phyloP scores from a whole-genome alignment of 2,797 vertebrate genomes.

The Sebastolobus altivelis region DNA sequence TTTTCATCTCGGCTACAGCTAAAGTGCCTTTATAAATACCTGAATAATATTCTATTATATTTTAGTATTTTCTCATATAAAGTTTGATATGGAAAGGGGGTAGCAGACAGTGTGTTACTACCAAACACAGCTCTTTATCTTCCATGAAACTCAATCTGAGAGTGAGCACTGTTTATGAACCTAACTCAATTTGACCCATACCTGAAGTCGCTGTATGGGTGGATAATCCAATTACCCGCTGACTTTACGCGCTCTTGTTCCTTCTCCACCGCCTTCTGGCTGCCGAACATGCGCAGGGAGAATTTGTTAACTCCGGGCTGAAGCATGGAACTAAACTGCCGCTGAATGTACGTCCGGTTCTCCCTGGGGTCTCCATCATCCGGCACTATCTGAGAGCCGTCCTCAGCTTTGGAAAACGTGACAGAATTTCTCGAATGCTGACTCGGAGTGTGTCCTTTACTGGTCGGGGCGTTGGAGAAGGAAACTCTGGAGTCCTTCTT shows the following conservation, averaged over 20 bases:
- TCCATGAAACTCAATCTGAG: not conserved
- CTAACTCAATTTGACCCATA: slow-evolving; percentile 63
- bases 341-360: slow-evolving; percentile 94
- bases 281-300: slow-evolving; percentile 99
- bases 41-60: not conserved
- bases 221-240: slow-evolving; percentile 98
- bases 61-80: not conserved
- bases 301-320: slow-evolving; percentile 99
- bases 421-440: slow-evolving; percentile 77
- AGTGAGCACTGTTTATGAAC: not conserved
- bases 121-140: not conserved
- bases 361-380: slow-evolving; percentile 87
- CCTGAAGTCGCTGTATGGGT: slow-evolving; percentile 99
- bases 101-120: not conserved
- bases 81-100: not conserved
- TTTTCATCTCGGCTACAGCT: not conserved
- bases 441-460: slow-evolving; percentile 71
- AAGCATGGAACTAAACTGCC: slow-evolving; percentile 95
- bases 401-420: slow-evolving; percentile 82
- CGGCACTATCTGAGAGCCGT: slow-evolving; percentile 86
- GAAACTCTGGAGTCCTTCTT: slow-evolving; percentile 87
- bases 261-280: slow-evolving; percentile 96
- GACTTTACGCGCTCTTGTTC: slow-evolving; percentile 97
- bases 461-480: slow-evolving; percentile 80
- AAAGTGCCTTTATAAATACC: not conserved